These are phyloP conservation scores for Conomelus anceps DNA, from an alignment of 2,888 invertebrate genomes.

Conservation along the genomic window DNA sequence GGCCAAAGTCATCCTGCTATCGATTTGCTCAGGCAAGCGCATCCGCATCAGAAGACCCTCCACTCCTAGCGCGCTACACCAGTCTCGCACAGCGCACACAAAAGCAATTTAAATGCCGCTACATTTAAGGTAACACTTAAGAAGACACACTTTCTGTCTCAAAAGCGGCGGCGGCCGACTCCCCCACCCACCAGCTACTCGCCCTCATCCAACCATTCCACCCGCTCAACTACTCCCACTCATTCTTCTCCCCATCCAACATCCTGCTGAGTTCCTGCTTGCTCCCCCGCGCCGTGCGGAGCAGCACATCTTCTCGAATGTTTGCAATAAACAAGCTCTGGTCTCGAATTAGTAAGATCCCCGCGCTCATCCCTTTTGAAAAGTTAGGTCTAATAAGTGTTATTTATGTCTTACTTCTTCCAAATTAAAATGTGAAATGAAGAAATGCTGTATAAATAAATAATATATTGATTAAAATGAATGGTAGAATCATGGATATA, in stretches of 20 bases:
- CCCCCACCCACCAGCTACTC: not conserved
- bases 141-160: slow-evolving; percentile 19
- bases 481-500: no score
- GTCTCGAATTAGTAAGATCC: not conserved
- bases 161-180: not conserved
- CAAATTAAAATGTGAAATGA: not conserved
- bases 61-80: not conserved
- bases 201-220: not conserved
- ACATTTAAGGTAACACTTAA: slow-evolving; percentile 20
- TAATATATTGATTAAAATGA: not conserved
- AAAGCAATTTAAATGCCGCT: slow-evolving; percentile 26
- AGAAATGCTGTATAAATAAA: no score
- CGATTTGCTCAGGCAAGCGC: not conserved
- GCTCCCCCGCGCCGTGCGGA: not conserved
- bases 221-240: not conserved
- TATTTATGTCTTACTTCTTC: not conserved
- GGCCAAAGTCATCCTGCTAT: not conserved
- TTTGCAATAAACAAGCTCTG: slow-evolving; percentile 10
- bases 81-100: slow-evolving; percentile 32
- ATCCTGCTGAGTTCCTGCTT: not conserved
- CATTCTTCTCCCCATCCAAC: not conserved
- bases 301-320: slow-evolving; percentile 2
- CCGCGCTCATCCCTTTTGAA: not conserved
- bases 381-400: not conserved
- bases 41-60: not conserved